Percentiles rank a stretch among this genome's conserved stretches.
phyloP scores from a whole-genome alignment of 2,797 vertebrate species.

The Hoplostethus mediterraneus region DNA sequence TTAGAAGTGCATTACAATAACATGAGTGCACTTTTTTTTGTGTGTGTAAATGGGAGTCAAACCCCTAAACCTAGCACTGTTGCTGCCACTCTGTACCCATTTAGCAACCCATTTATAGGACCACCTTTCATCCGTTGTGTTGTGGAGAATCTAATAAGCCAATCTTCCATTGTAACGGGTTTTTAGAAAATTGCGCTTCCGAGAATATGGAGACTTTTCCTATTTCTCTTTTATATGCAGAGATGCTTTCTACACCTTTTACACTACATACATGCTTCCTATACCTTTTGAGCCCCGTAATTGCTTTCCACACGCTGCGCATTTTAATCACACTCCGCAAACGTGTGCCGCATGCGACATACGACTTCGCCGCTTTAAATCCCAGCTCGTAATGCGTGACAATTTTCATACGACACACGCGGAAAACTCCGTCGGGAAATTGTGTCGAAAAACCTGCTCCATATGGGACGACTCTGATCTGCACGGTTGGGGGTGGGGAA shows the following conservation, averaged over 20 bases:
- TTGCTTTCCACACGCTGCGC: neutral
- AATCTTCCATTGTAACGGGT: neutral
- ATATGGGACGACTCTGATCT: slow-evolving; percentile 48
- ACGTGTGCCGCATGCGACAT: neutral
- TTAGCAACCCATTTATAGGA: too few species aligned
- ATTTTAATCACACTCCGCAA: slow-evolving; percentile 1
- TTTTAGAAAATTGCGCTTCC: slow-evolving; percentile 3
- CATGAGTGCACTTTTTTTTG: too few species aligned
- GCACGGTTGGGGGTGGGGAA: slow-evolving; percentile 25
- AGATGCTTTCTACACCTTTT: neutral
- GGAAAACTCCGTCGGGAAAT: slow-evolving; percentile 3
- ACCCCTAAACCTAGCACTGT: neutral
- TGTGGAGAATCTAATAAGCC: too few species aligned
- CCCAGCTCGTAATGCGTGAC: neutral
- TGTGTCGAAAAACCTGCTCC: slow-evolving; percentile 33
- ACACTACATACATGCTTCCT: neutral
- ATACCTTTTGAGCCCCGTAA: neutral
- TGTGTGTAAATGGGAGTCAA: neutral
- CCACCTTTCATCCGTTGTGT: too few species aligned
- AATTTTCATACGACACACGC: neutral
- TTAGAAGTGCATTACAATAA: neutral
- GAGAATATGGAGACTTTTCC: neutral
- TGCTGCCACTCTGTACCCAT: too few species aligned
- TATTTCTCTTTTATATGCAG: neutral
- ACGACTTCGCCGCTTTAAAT: slow-evolving; percentile 3